phyloP scores from a whole-genome alignment of 1,140 invertebrate species.

The Drosophila mayri region DNA sequence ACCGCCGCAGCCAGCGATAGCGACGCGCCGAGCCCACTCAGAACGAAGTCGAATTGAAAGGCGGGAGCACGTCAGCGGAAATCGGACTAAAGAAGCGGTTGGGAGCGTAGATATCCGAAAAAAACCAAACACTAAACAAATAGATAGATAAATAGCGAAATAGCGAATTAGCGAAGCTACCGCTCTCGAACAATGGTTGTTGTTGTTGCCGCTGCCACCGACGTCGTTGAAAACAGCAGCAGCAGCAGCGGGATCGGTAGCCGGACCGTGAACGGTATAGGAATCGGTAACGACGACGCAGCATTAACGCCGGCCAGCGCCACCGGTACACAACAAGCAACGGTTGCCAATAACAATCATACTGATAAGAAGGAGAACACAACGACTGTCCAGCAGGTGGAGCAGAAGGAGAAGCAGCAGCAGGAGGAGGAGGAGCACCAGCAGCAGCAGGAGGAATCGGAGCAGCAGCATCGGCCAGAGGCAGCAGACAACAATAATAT shows the following conservation, averaged over 20 bases:
- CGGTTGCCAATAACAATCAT: slow-evolving; percentile 57
- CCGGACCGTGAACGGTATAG: slow-evolving; percentile 6
- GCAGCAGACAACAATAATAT: slow-evolving; percentile 10
- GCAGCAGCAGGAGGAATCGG: background rate
- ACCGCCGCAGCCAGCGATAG: slow-evolving; percentile 19
- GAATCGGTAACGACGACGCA: background rate
- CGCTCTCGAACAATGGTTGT: slow-evolving; percentile 73
- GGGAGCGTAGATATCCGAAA: background rate
- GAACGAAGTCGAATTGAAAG: slow-evolving; percentile 22
- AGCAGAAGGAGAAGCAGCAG: slow-evolving; percentile 5
- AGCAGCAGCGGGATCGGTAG: slow-evolving; percentile 14
- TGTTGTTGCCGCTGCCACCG: slow-evolving; percentile 51
- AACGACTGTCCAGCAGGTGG: slow-evolving; percentile 13
- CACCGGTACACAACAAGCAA: slow-evolving; percentile 36
- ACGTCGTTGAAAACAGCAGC: slow-evolving; percentile 52
- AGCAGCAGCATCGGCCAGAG: background rate
- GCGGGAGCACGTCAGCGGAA: slow-evolving; percentile 72
- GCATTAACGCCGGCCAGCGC: slow-evolving; percentile 28
- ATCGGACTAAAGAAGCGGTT: slow-evolving; percentile 33
- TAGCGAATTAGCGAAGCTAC: slow-evolving; percentile 45
- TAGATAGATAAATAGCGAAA: slow-evolving; percentile 8
- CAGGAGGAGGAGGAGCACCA: background rate
- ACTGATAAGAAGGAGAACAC: slow-evolving; percentile 40
- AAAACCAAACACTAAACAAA: slow-evolving; percentile 40
- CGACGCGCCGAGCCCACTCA: background rate